These are phyloP conservation scores for Hapalemur alaotrensis DNA, from an alignment of 2,797 vertebrate species.

Conservation along the genomic window DNA sequence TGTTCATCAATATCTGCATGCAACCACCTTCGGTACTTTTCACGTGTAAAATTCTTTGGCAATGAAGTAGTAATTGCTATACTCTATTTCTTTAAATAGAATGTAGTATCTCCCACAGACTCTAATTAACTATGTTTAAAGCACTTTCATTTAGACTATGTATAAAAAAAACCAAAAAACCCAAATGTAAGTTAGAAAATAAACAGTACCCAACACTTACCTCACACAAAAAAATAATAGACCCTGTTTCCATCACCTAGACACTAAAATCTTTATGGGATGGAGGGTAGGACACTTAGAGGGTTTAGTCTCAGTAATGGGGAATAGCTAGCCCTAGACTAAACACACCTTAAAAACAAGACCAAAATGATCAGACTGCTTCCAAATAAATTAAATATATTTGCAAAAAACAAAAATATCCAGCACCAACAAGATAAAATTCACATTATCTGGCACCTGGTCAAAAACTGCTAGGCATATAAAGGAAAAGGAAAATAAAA, in stretches of 20 bases:
- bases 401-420: background rate
- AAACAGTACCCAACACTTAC: background rate
- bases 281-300: background rate
- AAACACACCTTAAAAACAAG: background rate
- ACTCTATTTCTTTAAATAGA: background rate
- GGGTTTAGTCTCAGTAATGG: background rate
- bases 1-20: background rate
- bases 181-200: background rate
- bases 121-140: background rate
- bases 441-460: background rate
- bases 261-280: background rate
- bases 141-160: background rate
- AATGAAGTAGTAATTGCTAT: background rate
- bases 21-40: background rate
- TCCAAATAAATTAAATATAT: background rate
- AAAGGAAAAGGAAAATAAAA: background rate
- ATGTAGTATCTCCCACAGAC: background rate
- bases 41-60: background rate
- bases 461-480: background rate
- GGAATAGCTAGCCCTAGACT: background rate
- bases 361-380: background rate
- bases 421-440: background rate
- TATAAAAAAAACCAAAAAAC: background rate
- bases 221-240: background rate
- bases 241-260: background rate